Evolutionary conservation across 2,888 invertebrate genomes (phyloP).

Genomic region (Bellardia pandia): DNA sequence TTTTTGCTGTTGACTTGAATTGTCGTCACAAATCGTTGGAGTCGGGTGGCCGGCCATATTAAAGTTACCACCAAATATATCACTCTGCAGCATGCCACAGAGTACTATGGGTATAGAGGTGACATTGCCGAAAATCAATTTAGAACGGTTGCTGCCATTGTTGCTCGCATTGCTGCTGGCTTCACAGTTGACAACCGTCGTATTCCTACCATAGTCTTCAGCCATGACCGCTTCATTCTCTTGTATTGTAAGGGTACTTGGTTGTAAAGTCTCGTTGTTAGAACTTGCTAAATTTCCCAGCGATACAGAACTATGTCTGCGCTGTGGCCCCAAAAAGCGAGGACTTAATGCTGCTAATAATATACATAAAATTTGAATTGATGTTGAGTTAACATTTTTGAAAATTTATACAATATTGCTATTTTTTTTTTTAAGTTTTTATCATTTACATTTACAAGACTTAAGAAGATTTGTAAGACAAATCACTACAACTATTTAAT

Average conservation of each 20-base stretch:
- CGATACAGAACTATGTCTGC: conserved; percentile 69
- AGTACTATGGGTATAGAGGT: conserved; percentile 84
- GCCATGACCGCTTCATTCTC: conserved; percentile 51
- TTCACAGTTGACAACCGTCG: conserved; percentile 45
- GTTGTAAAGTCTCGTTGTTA: conserved; percentile 50
- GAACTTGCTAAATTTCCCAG: conserved; percentile 61
- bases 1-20: conserved; percentile 41
- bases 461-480: neutral
- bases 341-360: conserved; percentile 63
- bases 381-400: conserved; percentile 45
- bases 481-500: neutral
- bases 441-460: conserved; percentile 32
- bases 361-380: conserved; percentile 65
- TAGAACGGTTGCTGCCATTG: conserved; percentile 49
- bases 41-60: conserved; percentile 72
- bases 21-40: conserved; percentile 41
- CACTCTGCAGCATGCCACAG: conserved; percentile 84
- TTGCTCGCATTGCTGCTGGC: conserved; percentile 38
- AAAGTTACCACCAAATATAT: conserved; percentile 79
- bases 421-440: neutral
- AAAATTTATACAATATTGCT: conserved; percentile 10
- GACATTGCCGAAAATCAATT: conserved; percentile 75
- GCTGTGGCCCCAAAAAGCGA: conserved; percentile 62
- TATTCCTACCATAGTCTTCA: conserved; percentile 50
- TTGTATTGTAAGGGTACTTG: conserved; percentile 35